A percentile compares a stretch with the other conserved stretches of the same genome.
Conservation (phyloP, 23 tunicate species). For the Clavelina lepadiformis region DNA sequence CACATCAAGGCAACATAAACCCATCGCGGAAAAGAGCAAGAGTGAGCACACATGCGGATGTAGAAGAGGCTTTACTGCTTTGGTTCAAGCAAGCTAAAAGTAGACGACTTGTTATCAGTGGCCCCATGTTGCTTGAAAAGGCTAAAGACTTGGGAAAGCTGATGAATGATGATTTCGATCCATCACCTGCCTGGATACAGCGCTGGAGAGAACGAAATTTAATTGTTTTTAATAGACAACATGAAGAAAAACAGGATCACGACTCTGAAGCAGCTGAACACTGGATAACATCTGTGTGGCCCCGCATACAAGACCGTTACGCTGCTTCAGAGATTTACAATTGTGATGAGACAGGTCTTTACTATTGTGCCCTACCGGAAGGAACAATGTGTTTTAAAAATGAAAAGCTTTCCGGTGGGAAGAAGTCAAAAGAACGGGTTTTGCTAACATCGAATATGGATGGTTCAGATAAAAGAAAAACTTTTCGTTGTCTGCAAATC, state of each 20-base stretch:
- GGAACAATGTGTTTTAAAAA: conserved; percentile 13
- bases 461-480: conserved; percentile 22
- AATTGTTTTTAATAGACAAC: conserved; percentile 20
- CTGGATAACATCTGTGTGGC: conserved; percentile 26
- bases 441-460: conserved; percentile 22
- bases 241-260: conserved; percentile 10
- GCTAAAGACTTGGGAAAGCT: conserved; percentile 22
- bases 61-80: conserved; percentile 11
- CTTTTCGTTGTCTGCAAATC: conserved; percentile 22
- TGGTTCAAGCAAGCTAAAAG: conserved; percentile 35
- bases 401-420: conserved; percentile 11
- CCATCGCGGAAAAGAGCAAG: conserved; percentile 18
- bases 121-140: conserved; percentile 31
- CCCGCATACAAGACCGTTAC: conserved; percentile 10
- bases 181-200: conserved; percentile 12
- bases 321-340: conserved; percentile 28
- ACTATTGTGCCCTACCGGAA: conserved; percentile 8
- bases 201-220: conserved; percentile 18
- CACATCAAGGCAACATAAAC: conserved; percentile 3
- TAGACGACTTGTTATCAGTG: conserved; percentile 16
- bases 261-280: conserved; percentile 10
- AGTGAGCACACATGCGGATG: conserved; percentile 9
- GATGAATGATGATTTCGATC: conserved; percentile 17
- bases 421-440: conserved; percentile 20
- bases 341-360: conserved; percentile 29